Conservation (phyloP, 1,140 invertebrate genomes). For the Phortica variegata region DNA sequence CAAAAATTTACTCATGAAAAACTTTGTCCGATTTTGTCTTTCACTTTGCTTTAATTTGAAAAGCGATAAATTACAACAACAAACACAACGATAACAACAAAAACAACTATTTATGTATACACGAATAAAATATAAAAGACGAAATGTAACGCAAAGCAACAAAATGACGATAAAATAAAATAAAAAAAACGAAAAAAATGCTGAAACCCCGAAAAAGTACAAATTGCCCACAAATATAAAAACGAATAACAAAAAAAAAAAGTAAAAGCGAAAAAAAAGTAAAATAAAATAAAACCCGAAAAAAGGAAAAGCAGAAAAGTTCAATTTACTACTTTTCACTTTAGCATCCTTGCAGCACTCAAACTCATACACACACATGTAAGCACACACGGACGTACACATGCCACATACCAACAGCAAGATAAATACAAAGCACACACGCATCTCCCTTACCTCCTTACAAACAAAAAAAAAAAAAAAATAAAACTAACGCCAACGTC, state of each 20-base stretch:
- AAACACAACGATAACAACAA: constrained; percentile 11
- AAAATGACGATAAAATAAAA: constrained; percentile 48
- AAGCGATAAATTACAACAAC: constrained; percentile 45
- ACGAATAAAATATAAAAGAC: constrained; percentile 35
- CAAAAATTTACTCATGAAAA: constrained; percentile 41
- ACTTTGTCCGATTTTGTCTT: constrained; percentile 30
- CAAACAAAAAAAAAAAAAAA: too few species aligned
- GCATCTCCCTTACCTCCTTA: too few species aligned
- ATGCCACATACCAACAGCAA: too few species aligned
- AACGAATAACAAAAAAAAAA: constrained; percentile 15
- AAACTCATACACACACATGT: constrained; percentile 9
- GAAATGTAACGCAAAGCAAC: too few species aligned
- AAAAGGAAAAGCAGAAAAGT: constrained; percentile 31
- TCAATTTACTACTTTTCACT: constrained; percentile 56
- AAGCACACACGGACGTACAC: background rate
- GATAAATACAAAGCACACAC: constrained; percentile 27
- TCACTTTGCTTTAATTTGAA: constrained; percentile 38
- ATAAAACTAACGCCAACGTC: too few species aligned
- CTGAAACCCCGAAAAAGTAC: constrained; percentile 53
- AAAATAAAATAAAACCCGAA: constrained; percentile 4
- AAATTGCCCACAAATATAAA: constrained; percentile 52
- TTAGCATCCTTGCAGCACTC: constrained; percentile 37
- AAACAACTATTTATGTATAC: background rate
- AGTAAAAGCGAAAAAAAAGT: constrained; percentile 11
- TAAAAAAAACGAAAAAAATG: constrained; percentile 42